A percentile compares a stretch with the other conserved stretches of the same genome.
Evolutionary conservation across 2,113 vertebrate genomes (phyloP).

Genomic region (Gnathochromis pfefferi): DNA sequence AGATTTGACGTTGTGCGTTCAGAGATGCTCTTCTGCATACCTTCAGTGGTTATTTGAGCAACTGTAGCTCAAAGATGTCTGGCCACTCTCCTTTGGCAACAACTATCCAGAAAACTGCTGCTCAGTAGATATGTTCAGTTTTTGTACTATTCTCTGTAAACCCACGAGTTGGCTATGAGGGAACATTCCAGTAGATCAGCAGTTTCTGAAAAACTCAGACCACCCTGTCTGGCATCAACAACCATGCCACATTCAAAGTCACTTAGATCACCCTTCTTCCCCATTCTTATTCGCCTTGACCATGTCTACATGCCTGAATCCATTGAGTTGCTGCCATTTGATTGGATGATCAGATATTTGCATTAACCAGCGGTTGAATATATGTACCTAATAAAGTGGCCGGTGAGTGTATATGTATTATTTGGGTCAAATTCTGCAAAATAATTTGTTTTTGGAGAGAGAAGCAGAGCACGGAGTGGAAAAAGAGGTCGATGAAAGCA

Average conservation of each 20-base stretch:
- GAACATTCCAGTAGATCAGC: background rate
- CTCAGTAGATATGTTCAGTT: background rate
- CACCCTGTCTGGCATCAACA: background rate
- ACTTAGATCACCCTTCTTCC: background rate
- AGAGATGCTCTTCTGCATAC: background rate
- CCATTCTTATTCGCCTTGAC: background rate
- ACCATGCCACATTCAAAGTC: background rate
- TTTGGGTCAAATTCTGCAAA: background rate
- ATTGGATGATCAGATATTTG: background rate
- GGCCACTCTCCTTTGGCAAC: background rate
- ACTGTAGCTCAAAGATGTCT: background rate
- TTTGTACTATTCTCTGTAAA: background rate
- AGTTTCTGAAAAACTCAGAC: background rate
- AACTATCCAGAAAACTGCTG: background rate
- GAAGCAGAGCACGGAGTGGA: background rate
- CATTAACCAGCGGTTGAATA: background rate
- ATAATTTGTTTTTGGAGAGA: background rate
- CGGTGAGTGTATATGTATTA: background rate
- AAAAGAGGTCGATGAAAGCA: background rate
- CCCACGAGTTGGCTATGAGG: background rate
- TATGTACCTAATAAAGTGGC: background rate
- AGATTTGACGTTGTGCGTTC: background rate
- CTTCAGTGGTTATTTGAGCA: background rate
- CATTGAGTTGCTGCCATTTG: background rate
- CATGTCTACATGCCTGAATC: background rate